A percentile compares a stretch with the other conserved stretches of the same genome.
Evolutionary conservation across 2,797 vertebrate genomes (phyloP).

Genomic region (Neopelma chrysocephalum): DNA sequence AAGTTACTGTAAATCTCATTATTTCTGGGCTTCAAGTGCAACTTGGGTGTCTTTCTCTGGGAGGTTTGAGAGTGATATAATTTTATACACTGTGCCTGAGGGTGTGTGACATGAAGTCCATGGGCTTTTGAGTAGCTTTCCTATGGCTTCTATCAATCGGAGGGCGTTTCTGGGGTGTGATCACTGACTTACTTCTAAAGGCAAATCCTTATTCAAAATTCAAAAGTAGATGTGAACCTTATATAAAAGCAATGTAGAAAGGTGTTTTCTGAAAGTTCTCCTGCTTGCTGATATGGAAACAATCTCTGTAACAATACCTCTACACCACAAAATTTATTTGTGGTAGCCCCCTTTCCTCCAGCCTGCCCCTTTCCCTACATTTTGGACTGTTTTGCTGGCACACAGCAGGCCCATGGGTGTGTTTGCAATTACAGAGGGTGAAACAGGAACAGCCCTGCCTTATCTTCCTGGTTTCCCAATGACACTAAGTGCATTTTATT

Average conservation of each 20-base stretch:
- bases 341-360: not conserved
- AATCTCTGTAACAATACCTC: not conserved
- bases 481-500: conserved; percentile 94
- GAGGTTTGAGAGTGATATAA: not conserved
- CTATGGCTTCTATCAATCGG: not conserved
- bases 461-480: conserved; percentile 86
- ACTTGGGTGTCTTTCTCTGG: not conserved
- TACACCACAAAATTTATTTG: not conserved
- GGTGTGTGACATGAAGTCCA: not conserved
- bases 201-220: not conserved
- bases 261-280: not conserved
- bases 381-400: conserved; percentile 75
- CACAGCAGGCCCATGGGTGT: conserved; percentile 76
- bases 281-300: not conserved
- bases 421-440: conserved; percentile 81
- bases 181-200: not conserved
- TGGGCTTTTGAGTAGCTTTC: not conserved
- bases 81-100: not conserved
- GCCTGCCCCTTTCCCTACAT: conserved; percentile 61
- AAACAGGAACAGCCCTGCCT: conserved; percentile 92
- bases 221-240: not conserved
- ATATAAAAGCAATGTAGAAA: not conserved
- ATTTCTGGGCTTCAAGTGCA: not conserved
- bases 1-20: not conserved
- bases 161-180: not conserved